These are phyloP conservation scores for Gymnothorax reevesii DNA, from an alignment of 2,797 vertebrate genomes.

Conservation along the genomic window DNA sequence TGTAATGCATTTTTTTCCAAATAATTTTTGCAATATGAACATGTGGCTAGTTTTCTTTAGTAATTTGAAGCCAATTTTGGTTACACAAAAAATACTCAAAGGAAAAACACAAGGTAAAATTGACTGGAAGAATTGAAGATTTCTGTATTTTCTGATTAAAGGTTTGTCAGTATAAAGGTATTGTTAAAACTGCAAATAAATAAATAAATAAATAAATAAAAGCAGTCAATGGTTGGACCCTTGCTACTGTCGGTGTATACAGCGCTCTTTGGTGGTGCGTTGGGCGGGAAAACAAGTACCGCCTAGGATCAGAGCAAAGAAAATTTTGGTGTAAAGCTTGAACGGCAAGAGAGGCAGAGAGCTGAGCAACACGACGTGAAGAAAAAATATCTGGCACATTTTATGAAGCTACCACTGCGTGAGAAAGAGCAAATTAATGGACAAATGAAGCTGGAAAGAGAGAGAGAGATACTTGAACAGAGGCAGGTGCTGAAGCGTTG, in stretches of 20 bases:
- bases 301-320: too few species aligned
- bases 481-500: slow-evolving; percentile 51
- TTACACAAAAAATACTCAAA: neutral
- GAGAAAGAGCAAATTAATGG: slow-evolving; percentile 72
- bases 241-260: too few species aligned
- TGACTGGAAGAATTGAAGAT: neutral
- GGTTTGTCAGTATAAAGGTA: neutral
- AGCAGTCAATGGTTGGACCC: too few species aligned
- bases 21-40: neutral
- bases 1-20: neutral
- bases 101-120: neutral
- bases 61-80: neutral
- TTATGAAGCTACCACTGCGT: slow-evolving; percentile 47
- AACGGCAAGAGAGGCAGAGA: slow-evolving; percentile 39
- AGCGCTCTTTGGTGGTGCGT: too few species aligned
- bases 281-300: too few species aligned
- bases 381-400: too few species aligned
- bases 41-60: neutral
- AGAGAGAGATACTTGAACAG: slow-evolving; percentile 68
- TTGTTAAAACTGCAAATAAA: neutral
- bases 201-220: too few species aligned
- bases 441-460: slow-evolving; percentile 70
- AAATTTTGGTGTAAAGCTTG: slow-evolving; percentile 40
- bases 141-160: neutral
- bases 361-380: too few species aligned